Conservation (phyloP, 2,797 vertebrate genomes). For the Rachycentron canadum region DNA sequence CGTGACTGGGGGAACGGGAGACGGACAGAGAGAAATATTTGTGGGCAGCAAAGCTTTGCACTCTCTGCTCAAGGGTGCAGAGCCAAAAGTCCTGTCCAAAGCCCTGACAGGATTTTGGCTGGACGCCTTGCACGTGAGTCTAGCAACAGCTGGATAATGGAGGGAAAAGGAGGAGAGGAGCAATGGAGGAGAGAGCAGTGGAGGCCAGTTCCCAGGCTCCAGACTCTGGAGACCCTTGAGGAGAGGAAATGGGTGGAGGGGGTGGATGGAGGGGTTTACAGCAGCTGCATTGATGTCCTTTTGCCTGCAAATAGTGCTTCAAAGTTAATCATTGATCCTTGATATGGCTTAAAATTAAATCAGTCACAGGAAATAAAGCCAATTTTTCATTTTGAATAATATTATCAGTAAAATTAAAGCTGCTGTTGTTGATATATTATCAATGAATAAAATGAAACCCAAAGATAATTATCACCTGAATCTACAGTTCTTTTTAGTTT, state of each 20-base stretch:
- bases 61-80: constrained; percentile 39
- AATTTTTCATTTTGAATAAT: neutral
- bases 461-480: neutral
- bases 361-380: neutral
- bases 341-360: constrained; percentile 17
- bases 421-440: neutral
- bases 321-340: constrained; percentile 30
- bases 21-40: constrained; percentile 49
- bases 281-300: constrained; percentile 67
- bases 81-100: constrained; percentile 59
- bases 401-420: constrained; percentile 13
- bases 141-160: constrained; percentile 78
- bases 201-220: constrained; percentile 81
- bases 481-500: neutral
- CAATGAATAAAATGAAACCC: neutral
- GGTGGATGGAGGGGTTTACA: constrained; percentile 2
- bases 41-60: constrained; percentile 43
- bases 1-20: constrained; percentile 46
- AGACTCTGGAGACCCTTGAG: constrained; percentile 65
- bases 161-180: constrained; percentile 56
- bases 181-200: constrained; percentile 51
- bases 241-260: constrained; percentile 53
- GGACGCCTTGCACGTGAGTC: constrained; percentile 76
- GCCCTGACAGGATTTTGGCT: constrained; percentile 79
- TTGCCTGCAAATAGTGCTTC: constrained; percentile 33